Evolutionary conservation across 2,113 vertebrate genomes (phyloP), one percentile per base, ranked within the genome.

Genomic region (Chrysemys picta): DNA sequence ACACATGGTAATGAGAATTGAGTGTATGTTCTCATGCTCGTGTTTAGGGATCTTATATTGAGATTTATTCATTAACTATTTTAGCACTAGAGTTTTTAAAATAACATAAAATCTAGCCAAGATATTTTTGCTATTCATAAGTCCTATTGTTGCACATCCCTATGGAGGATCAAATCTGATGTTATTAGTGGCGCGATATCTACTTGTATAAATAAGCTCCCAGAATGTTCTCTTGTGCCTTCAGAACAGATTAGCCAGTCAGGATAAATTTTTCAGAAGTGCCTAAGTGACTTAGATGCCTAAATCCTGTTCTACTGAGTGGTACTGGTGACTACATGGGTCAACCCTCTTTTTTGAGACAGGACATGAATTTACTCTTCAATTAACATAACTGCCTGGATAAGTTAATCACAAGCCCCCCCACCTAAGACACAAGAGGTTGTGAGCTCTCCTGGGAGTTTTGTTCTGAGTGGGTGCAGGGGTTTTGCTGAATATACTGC

Each of bases 101-200:
- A 93, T 78, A 96, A 84, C 65, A 54, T 19, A 89, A 92, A 75
- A 3, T 2, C 94, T 91, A 97, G 88, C 84, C 96, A 92, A 93
- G 94, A 94, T 97, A 91, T 87, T 93, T 96, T 89, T 91, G 88
- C 95, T 97, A 94, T 97, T 96, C 96, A 87, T 94, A 96, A 93
- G 91, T 97, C 65, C 86, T 42, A 94, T 87, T 97, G 96, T 93
- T 96, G 80, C 78, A 86, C 4, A 29, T 93, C 92, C 90, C 91
- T 91, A 79, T 89, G 80, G 91, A 84, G 91, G 52, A 96, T 96
- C 93, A 85, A 87, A 88, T 94, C 0, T 0, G 69, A 91, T 94
- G 52, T 85, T 82, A 91, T 93, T 78, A 95, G 82, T 95, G 87
- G 82, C 95, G 95, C 62, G 84, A 95, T 85, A 93, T n/a, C 86